These are phyloP conservation scores for Ataeniobius toweri DNA, from an alignment of 2,797 vertebrate genomes.

Conservation along the genomic window DNA sequence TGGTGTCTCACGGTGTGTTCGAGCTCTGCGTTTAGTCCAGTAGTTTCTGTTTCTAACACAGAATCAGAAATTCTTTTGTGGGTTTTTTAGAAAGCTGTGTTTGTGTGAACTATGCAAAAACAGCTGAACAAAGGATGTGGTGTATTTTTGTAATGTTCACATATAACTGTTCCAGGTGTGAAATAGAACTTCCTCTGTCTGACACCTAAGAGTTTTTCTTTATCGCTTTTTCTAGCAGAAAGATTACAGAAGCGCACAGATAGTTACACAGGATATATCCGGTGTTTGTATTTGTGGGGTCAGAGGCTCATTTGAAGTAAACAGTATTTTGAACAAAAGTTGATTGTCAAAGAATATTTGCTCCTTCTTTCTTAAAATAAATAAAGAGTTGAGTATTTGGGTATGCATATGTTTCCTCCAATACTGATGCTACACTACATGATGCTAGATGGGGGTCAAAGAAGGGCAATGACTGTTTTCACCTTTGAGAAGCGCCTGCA, in stretches of 20 bases:
- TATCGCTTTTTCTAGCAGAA: background rate
- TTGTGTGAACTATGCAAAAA: slow-evolving; percentile 9
- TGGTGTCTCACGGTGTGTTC: background rate
- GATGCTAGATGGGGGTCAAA: background rate
- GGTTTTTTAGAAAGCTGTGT: background rate
- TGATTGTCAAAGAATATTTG: background rate
- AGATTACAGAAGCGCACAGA: background rate
- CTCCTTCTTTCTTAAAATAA: too few species aligned
- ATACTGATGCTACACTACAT: background rate
- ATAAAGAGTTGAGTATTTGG: background rate
- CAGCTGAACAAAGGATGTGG: slow-evolving; percentile 18
- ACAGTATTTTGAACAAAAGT: background rate
- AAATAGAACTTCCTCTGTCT: slow-evolving; percentile 34
- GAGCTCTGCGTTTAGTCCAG: background rate
- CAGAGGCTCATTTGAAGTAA: background rate
- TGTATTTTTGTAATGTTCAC: background rate
- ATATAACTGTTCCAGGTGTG: slow-evolving; percentile 2
- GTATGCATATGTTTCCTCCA: background rate
- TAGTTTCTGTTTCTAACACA: slow-evolving; percentile 22
- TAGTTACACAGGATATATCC: background rate
- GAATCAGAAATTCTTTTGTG: background rate
- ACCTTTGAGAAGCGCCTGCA: slow-evolving; percentile 85
- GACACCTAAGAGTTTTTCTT: slow-evolving; percentile 1
- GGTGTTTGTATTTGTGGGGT: background rate
- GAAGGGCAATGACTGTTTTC: slow-evolving; percentile 26